Evolutionary conservation across 2,888 invertebrate genomes (phyloP), one percentile per base, ranked within the genome.

Genomic region (Lasioglossum marginatum): DNA sequence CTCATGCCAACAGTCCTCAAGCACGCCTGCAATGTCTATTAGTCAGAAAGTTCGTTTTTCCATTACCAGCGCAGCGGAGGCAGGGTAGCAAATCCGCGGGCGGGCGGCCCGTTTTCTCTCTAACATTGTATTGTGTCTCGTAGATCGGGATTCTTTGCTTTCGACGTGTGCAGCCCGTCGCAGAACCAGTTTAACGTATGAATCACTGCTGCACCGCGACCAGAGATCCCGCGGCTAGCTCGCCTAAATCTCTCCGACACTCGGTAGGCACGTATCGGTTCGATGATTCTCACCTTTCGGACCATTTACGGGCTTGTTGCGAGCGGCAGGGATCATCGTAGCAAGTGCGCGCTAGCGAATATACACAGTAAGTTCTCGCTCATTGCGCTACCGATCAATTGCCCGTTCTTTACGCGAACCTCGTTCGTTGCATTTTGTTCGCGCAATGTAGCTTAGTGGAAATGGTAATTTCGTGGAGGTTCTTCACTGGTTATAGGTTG

Each of bases 111-210:
- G 82, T 90, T 88, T 87, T 89, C 90, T 87, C 86, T 88, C 77
- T 81, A 87, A 77, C 86, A 77, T 86, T 79, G 85, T 87, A 89
- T 88, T 87, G 90, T 87, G 89, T 87, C 89, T 66, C 83, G 84
- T 79, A 84, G 87, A 90, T 89, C 87, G 82, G 83, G 85, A 77
- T 77, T 57, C 76, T 80, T 80, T 52, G 34, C 74, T 74, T 83
- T 86, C 80, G n/a, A 37, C 82, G 73, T 66, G 75, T 79, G 83
- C 79, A 73, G 76, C 68, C 84, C 82, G 87, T 78, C 82, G 87
- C 84, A 86, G 77, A 91, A 91, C 90, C 92, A 92, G 91, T 92
- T 91, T 89, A 88, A 91, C 88, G 88, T 85, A 89, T 92, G 92
- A 92, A 91, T 92, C 92, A 91, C 87, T 91, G 86, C 77, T 83